Base-by-base conservation (phyloP, 2,113 vertebrate genomes). In the Ictidomys tridecemlineatus region DNA sequence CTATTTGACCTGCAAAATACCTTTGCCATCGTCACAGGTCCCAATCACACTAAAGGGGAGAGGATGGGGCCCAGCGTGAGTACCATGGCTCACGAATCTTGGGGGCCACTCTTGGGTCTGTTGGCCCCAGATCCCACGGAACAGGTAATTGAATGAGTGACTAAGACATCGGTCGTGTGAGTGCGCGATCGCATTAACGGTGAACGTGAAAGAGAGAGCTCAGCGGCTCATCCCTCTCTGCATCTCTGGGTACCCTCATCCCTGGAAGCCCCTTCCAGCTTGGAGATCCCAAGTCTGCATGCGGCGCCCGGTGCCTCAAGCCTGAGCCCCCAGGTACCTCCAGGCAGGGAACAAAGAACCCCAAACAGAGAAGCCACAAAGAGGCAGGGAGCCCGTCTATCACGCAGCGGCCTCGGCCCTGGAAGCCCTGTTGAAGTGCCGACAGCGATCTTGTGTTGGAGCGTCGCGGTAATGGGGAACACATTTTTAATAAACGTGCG, bases 401-500 rank as follows among this genome's bases (percentile, higher is more conserved):
- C 97, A 94, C 0, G 0, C 45, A 0, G 91, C 91, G 4, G 53
- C 90, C 67, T 58, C 8, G 0, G 32, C 0, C 22, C 8, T 26
- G 42, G 96, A 48, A 91, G 92, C 85, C 93, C 93, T 39, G 95
- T 26, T 70, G 96, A 94, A 94, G 95, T 93, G 97, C 78, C 5
- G 89, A 97, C 97, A 97, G 96, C 51, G 10, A 88, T 94, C 70
- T 80, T 85, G 69, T 79, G 93, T 95, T 63, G 61, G 56, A 88
- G 91, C 61, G 48, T 58, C 20, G 53, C 18, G 61, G 82, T 97
- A 97, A 97, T 94, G 93, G 96, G 93, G 96, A 97, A 92, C 96
- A 97, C 78, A 94, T 97, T 97, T 93, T 80, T 48, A 93, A 86
- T 88, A 94, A 93, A 74, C 13, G 83, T 5, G 77, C 85, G 11